phyloP scores from a whole-genome alignment of 2,113 vertebrate genomes.

The Tichodroma muraria region DNA sequence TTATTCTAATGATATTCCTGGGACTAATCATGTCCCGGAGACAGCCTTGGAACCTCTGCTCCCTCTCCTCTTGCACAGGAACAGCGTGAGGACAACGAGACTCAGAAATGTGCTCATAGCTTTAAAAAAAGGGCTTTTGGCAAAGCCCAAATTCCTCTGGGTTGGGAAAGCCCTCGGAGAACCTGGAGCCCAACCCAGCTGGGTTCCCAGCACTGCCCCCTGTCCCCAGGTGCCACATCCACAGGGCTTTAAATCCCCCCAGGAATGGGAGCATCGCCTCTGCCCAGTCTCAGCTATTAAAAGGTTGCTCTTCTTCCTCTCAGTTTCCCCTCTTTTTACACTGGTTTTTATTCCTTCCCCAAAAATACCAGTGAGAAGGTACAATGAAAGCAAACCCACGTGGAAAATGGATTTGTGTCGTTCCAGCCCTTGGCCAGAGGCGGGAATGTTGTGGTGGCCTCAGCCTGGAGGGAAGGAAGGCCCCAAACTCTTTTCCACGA shows the following conservation, averaged over 20 bases:
- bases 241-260: not conserved
- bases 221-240: not conserved
- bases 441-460: not conserved
- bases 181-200: rapidly evolving
- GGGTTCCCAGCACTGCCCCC: rapidly evolving
- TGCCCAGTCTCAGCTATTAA: not conserved
- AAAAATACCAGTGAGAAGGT: rapidly evolving
- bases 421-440: not conserved
- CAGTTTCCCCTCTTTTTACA: rapidly evolving
- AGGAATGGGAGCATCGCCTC: not conserved
- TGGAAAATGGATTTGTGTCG: not conserved
- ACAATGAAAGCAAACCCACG: not conserved
- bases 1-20: slow-evolving; percentile 8
- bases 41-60: not conserved
- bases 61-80: not conserved
- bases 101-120: not conserved
- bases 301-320: not conserved
- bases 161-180: not conserved
- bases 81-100: rapidly evolving
- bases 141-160: not conserved
- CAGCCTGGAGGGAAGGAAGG: not conserved
- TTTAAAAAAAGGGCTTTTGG: not conserved
- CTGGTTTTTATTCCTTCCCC: not conserved
- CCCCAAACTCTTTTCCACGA: not conserved
- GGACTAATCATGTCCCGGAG: not conserved